Base-by-base conservation (phyloP, 2,888 invertebrate species). In the Ophion ellenae region DNA sequence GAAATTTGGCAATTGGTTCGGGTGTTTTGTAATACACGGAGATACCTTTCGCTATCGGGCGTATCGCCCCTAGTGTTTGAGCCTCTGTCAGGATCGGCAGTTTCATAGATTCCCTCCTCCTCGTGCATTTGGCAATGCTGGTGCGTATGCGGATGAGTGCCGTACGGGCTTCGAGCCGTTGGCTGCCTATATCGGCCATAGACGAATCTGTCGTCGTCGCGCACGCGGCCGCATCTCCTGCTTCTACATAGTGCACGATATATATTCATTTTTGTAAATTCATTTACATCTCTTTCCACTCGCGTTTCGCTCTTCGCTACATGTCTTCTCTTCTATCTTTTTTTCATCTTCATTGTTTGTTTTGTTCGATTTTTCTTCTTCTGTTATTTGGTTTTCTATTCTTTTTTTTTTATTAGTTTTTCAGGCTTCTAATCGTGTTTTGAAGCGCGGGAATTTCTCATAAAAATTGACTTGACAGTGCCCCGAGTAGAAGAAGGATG, bases 91-190 rank as follows among this genome's bases (percentile, higher is more conserved):
- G 96, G 96, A 93, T 97, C 97, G 90, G 98, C 98, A 92, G 97
- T 97, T 95, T 97, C 98, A 94, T 98, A 98, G 92, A 98, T 97
- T 93, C 97, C 97, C 94, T 98, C 98, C 93, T 97, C 97, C 93
- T 97, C 97, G 89, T 94, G 94, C 90, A 94, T 92, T 90, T 92
- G 93, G 90, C 95, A 94, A 94, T 95, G 95, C 94, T 95, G 95
- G 91, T 95, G 95, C 90, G 95, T 94, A 91, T 95, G 95, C 92
- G 95, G 95, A 92, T 93, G 95, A 85, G 93, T 91, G 88, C 92
- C 93, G 88, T 93, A 94, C 88, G 94, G 93, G 91, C 93, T 93
- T 90, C 93, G 92, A 95, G 96, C 93, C 96, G 96, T 90, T 95
- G 97, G 95, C 93, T 96, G 94, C 93, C 95, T 94, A 90, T 95